Conservation (phyloP, 2,113 vertebrate species). For the Eolophus roseicapilla region DNA sequence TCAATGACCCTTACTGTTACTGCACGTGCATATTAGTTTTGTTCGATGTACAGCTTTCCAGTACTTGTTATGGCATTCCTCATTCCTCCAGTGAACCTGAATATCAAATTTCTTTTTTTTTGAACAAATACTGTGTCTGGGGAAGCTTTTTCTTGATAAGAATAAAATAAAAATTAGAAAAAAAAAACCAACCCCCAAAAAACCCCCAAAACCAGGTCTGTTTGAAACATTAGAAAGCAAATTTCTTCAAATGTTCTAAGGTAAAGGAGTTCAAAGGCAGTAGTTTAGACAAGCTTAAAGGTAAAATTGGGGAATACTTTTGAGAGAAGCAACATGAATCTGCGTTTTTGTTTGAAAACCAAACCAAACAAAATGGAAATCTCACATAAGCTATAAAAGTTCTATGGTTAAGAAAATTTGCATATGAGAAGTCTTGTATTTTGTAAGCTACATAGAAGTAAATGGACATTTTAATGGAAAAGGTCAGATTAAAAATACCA, state of each 20-base stretch:
- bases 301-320: background rate
- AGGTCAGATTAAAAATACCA: background rate
- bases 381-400: background rate
- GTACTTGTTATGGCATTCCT: background rate
- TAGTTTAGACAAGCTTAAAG: background rate
- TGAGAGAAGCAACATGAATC: background rate
- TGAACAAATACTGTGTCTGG: background rate
- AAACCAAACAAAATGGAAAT: background rate
- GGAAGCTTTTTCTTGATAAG: background rate
- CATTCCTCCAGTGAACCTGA: background rate
- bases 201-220: background rate
- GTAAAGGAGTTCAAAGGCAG: background rate
- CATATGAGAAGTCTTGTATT: background rate
- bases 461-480: background rate
- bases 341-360: background rate
- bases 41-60: background rate
- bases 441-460: background rate
- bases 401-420: background rate
- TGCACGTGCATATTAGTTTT: background rate
- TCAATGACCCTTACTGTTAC: background rate
- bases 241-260: background rate
- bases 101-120: background rate
- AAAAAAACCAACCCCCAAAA: background rate
- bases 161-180: background rate
- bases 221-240: background rate